phyloP scores from a whole-genome alignment of 2,888 invertebrate genomes.

The Gandaritis pyraliata region DNA sequence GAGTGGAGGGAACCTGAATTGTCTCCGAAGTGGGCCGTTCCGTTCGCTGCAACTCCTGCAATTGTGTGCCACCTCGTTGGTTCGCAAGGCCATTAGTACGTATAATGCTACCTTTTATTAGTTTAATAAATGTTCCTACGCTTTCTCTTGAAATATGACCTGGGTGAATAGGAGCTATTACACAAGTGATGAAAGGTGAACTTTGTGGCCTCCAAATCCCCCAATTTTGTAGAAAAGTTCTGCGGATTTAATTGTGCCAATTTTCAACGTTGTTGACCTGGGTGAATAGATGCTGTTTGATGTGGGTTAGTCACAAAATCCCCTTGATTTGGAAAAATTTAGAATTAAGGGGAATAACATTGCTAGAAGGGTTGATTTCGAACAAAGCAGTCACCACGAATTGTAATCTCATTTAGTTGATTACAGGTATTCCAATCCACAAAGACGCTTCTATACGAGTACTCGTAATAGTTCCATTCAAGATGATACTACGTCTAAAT shows the following conservation, averaged over 20 bases:
- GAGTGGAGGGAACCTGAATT: conserved; percentile 24
- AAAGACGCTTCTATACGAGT: not conserved
- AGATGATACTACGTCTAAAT: conserved; percentile 2
- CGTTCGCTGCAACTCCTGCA: conserved; percentile 37
- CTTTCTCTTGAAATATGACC: conserved; percentile 29
- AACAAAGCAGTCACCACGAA: no score
- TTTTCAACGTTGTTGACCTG: no score
- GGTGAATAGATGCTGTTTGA: no score
- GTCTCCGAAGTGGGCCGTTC: conserved; percentile 30
- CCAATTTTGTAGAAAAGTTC: no score
- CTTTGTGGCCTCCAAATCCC: not conserved
- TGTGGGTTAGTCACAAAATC: no score
- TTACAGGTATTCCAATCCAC: no score
- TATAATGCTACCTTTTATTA: conserved; percentile 42
- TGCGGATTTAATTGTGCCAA: no score
- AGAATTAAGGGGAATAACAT: no score
- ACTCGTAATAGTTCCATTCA: not conserved
- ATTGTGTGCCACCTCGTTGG: conserved; percentile 37
- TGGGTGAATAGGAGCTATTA: conserved; percentile 15
- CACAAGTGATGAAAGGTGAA: conserved; percentile 12
- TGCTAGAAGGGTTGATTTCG: no score
- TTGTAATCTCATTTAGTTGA: no score
- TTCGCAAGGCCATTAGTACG: conserved; percentile 38
- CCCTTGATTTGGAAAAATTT: no score
- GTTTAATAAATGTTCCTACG: conserved; percentile 41